Evolutionary conservation across 2,888 invertebrate species (phyloP), one percentile per base, ranked within the genome.

Genomic region (Automeris io): DNA sequence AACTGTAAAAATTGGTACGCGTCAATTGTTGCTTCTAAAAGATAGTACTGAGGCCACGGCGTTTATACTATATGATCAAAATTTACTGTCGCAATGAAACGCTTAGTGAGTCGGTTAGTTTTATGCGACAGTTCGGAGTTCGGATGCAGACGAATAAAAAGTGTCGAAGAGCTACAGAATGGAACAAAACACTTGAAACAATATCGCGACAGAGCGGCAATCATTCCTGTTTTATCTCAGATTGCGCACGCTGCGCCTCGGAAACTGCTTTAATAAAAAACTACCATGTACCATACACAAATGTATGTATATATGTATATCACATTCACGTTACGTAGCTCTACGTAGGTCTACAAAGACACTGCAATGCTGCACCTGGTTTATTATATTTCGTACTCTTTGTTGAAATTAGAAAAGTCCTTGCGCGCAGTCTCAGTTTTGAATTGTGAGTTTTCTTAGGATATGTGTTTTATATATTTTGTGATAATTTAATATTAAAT

Each of bases 151-250:
- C 63, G 70, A 72, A 71, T 69, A 75, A 74, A 76, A 76, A 73
- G 59, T 65, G 57, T 49, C 51, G 55, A 60, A 66, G 63, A 71
- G 66, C 61, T 64, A 58, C 61, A 60, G 69, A 74, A 72, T 73
- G 71, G 70, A 72, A 77, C 75, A 78, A 76, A 82, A 77, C 73
- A 74, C 78, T 79, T 73, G 73, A 73, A 82, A 83, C 76, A 81
- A 78, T 81, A 81, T 81, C 79, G 70, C 71, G 75, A 73, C 72
- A 74, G 73, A 72, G 77, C 76, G 77, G 81, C 82, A 78, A 83
- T 83, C 79, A 79, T 79, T 83, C 71, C 74, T 75, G 76, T 80
- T 83, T 83, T 85, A 85, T 85, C 82, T 75, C 70, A 76, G 81
- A 82, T 81, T 80, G 81, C 69, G 71, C 85, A 83, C 76, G 74